Conservation (phyloP, 2,113 vertebrate species). For the Bufo gargarizans region DNA sequence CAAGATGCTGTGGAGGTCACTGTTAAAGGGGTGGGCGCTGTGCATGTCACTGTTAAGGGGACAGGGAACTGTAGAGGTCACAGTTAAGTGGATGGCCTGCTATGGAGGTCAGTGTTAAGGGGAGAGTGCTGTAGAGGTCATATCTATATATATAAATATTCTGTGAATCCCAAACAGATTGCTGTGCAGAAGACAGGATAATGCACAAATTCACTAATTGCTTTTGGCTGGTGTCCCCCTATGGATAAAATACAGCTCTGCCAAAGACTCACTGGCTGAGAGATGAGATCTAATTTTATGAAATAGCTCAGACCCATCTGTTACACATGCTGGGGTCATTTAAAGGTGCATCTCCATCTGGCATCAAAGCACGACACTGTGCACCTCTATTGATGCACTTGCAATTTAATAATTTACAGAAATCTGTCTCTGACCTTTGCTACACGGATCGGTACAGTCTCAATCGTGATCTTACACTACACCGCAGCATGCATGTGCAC, state of each 20-base stretch:
- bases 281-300: slow-evolving; percentile 26
- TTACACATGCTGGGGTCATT: slow-evolving; percentile 34
- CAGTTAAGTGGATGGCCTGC: too few relatives aligned
- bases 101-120: too few relatives aligned
- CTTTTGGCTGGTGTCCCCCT: slow-evolving; percentile 39
- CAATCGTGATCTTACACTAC: neutral
- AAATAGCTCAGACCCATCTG: slow-evolving; percentile 37
- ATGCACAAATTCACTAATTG: slow-evolving; percentile 21
- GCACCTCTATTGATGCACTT: neutral
- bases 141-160: neutral
- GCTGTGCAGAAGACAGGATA: neutral
- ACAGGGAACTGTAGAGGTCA: too few relatives aligned
- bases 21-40: too few relatives aligned
- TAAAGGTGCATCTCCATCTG: slow-evolving; percentile 24
- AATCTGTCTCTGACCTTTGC: neutral
- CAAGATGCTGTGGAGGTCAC: too few relatives aligned
- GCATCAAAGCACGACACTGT: neutral
- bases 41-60: too few relatives aligned
- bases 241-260: neutral
- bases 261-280: slow-evolving; percentile 26
- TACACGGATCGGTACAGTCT: neutral
- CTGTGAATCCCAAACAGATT: neutral
- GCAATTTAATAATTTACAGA: neutral
- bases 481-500: too few relatives aligned
- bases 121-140: too few relatives aligned